A percentile compares a stretch with the other conserved stretches of the same genome.
phyloP scores from a whole-genome alignment of 2,888 invertebrate species.

The Atethmia centrago region DNA sequence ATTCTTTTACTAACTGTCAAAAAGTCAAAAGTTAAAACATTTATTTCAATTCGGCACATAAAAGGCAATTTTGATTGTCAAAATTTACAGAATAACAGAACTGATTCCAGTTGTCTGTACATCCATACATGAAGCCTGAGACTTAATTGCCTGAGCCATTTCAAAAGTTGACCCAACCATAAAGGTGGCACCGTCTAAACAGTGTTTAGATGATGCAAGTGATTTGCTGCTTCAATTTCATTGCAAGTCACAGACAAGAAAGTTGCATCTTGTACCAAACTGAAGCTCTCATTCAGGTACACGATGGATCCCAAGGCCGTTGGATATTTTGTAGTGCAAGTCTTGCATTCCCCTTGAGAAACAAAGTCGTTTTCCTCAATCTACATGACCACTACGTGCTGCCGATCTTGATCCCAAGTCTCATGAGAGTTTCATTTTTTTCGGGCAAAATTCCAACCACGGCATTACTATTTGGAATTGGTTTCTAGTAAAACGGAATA shows the following conservation, averaged over 20 bases:
- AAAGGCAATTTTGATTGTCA: no score
- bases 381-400: conserved; percentile 18
- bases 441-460: conserved; percentile 11
- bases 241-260: neutral
- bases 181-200: neutral
- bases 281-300: neutral
- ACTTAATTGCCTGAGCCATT: no score
- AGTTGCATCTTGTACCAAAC: neutral
- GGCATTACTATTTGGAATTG: conserved; percentile 13
- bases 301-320: neutral
- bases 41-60: no score
- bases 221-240: neutral
- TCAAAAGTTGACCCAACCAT: no score
- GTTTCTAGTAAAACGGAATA: conserved; percentile 20
- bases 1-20: neutral
- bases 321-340: conserved; percentile 10
- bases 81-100: no score
- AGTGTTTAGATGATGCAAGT: neutral
- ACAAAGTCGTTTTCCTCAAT: conserved; percentile 34
- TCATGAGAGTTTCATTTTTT: conserved; percentile 15
- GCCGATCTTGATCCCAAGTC: conserved; percentile 15
- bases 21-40: no score
- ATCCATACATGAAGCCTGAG: neutral
- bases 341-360: conserved; percentile 32
- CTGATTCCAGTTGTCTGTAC: no score